Evolutionary conservation across 2,888 invertebrate species (phyloP).

Genomic region (Crematogaster levior): DNA sequence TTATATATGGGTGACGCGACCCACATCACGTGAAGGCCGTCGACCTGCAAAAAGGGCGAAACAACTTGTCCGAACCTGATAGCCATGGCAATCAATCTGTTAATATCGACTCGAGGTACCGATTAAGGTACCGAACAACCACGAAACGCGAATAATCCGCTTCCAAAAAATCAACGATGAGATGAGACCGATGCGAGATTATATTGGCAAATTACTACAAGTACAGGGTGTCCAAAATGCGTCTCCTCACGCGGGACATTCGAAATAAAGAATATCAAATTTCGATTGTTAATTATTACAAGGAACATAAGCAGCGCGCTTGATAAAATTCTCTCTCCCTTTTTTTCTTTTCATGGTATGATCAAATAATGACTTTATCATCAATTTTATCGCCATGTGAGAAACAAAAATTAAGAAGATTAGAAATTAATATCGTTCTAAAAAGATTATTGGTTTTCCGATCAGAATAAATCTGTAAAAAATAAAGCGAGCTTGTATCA

Average conservation of each 20-base stretch:
- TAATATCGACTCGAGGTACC: conserved; percentile 51
- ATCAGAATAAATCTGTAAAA: neutral
- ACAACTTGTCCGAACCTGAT: conserved; percentile 49
- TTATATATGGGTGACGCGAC: conserved; percentile 43
- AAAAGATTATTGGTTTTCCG: neutral
- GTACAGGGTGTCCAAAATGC: conserved; percentile 17
- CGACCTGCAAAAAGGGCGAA: conserved; percentile 57
- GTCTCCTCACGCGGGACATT: neutral
- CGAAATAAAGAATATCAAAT: neutral
- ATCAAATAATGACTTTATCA: neutral
- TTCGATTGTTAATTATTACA: conserved; percentile 8
- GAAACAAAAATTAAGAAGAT: neutral
- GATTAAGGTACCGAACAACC: conserved; percentile 47
- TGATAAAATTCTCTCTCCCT: neutral
- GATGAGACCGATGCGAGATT: conserved; percentile 28
- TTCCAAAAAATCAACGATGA: conserved; percentile 44
- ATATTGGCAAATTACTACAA: conserved; percentile 51
- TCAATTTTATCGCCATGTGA: neutral
- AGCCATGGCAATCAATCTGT: conserved; percentile 54
- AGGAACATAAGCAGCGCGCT: neutral
- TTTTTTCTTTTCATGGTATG: neutral
- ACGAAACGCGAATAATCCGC: conserved; percentile 47
- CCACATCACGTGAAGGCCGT: conserved; percentile 54
- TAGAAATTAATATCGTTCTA: neutral
- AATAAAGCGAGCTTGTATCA: neutral